phyloP scores from a whole-genome alignment of 2,888 invertebrate species.

The Entomobrya proxima region DNA sequence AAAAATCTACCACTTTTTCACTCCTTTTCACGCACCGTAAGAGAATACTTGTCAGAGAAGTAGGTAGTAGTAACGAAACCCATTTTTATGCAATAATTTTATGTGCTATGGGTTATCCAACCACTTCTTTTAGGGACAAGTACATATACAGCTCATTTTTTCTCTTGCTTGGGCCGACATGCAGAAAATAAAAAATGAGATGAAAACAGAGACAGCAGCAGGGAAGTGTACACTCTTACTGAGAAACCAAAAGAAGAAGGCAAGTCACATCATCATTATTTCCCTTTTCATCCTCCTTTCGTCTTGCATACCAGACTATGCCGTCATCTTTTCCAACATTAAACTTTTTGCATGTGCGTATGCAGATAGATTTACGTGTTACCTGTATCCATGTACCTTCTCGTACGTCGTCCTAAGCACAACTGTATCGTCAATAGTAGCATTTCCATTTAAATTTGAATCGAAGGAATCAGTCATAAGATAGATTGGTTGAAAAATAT shows the following conservation, averaged over 20 bases:
- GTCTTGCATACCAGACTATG: not conserved
- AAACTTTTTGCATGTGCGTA: not conserved
- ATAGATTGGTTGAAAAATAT: not conserved
- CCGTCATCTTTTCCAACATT: not conserved
- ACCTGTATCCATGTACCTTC: not conserved
- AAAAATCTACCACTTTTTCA: too few species aligned
- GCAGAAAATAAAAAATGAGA: not conserved
- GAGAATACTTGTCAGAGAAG: not conserved
- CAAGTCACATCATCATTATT: conserved; percentile 7
- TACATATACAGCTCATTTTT: not conserved
- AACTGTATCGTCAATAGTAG: not conserved
- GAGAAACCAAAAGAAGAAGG: not conserved
- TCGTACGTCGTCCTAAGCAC: not conserved
- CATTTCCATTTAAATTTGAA: too few species aligned
- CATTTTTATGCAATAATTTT: conserved; percentile 24
- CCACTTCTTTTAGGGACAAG: not conserved
- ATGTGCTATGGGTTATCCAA: not conserved
- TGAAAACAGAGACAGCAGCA: not conserved
- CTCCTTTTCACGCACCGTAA: too few species aligned
- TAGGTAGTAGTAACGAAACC: not conserved
- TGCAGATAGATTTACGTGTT: not conserved
- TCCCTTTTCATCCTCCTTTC: not conserved
- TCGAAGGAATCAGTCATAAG: not conserved
- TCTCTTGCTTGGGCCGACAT: not conserved
- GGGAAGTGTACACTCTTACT: too few species aligned